A percentile compares a stretch with the other conserved stretches of the same genome.
phyloP scores from a whole-genome alignment of 2,888 invertebrate genomes.

The Sesia apiformis region DNA sequence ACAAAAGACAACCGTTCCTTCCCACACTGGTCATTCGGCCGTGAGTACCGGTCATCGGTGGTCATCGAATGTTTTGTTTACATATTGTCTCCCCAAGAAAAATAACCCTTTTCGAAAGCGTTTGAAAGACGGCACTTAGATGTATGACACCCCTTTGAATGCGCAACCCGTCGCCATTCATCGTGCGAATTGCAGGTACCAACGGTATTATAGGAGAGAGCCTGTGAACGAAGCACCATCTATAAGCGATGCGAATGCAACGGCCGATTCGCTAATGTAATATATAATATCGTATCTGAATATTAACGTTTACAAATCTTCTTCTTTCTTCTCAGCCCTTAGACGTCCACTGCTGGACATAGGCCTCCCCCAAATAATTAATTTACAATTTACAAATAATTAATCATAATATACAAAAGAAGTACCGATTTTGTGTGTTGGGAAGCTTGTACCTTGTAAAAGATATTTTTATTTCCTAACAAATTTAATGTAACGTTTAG shows the following conservation, averaged over 20 bases:
- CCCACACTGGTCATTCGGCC: slow-evolving; percentile 66
- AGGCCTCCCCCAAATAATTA: too few relatives aligned
- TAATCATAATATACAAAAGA: too few relatives aligned
- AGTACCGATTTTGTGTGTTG: too few relatives aligned
- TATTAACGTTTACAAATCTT: too few relatives aligned
- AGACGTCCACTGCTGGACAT: too few relatives aligned
- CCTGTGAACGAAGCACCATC: slow-evolving; percentile 12
- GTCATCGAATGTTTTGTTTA: slow-evolving; percentile 60
- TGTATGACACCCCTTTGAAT: slow-evolving; percentile 50
- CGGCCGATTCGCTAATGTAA: too few relatives aligned
- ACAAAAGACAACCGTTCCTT: slow-evolving; percentile 46
- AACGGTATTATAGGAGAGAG: slow-evolving; percentile 7
- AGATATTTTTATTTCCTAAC: too few relatives aligned
- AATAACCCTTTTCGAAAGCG: slow-evolving; percentile 47
- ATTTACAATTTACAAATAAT: too few relatives aligned
- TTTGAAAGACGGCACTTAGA: slow-evolving; percentile 46
- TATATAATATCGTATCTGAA: too few relatives aligned
- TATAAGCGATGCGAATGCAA: neutral
- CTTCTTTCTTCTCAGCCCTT: too few relatives aligned
- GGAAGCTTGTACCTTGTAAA: too few relatives aligned
- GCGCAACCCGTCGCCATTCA: slow-evolving; percentile 42
- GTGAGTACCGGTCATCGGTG: slow-evolving; percentile 61
- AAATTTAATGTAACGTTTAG: too few relatives aligned
- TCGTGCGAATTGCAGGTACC: slow-evolving; percentile 15
- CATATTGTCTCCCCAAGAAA: slow-evolving; percentile 43